phyloP scores from a whole-genome alignment of 2,888 invertebrate genomes.

The Pyrochroa serraticornis region DNA sequence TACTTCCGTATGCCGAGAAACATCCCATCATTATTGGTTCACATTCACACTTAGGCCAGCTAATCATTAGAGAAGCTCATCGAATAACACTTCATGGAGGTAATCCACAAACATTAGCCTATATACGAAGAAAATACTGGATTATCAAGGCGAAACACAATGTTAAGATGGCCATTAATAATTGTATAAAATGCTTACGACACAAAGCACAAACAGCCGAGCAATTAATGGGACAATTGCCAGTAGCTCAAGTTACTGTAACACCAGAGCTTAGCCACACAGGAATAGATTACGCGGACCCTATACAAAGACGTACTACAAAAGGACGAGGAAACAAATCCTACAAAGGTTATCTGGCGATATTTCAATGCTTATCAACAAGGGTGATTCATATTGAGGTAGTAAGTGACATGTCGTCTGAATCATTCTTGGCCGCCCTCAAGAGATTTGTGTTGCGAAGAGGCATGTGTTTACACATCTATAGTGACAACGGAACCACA shows the following conservation, averaged over 20 bases:
- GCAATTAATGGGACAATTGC: slow-evolving; percentile 7
- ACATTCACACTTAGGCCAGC: too few relatives aligned
- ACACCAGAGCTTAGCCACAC: slow-evolving; percentile 4
- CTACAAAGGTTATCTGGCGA: slow-evolving; percentile 5
- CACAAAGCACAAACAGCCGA: neutral
- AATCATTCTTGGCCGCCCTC: slow-evolving; percentile 37
- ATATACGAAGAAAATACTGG: slow-evolving; percentile 1
- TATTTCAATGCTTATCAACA: slow-evolving; percentile 28
- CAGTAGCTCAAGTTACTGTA: slow-evolving; percentile 1
- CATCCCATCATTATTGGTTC: too few relatives aligned
- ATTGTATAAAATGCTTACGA: slow-evolving; percentile 4
- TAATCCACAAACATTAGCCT: slow-evolving; percentile 2
- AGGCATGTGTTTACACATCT: too few relatives aligned
- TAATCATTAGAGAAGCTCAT: too few relatives aligned
- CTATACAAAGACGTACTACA: slow-evolving; percentile 2
- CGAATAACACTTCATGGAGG: slow-evolving; percentile 5
- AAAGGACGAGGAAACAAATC: slow-evolving; percentile 6
- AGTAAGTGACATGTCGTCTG: slow-evolving; percentile 34
- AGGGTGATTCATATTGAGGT: slow-evolving; percentile 40
- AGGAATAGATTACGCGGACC: slow-evolving; percentile 10
- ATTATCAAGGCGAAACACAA: slow-evolving; percentile 1
- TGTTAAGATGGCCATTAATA: neutral
- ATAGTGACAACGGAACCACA: too few relatives aligned
- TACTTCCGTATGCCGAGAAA: too few relatives aligned
- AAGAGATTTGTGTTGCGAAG: slow-evolving; percentile 36